Percentiles rank a stretch among this genome's conserved stretches.
Conservation (phyloP, 2,113 vertebrate species). For the Hemiscyllium ocellatum region DNA sequence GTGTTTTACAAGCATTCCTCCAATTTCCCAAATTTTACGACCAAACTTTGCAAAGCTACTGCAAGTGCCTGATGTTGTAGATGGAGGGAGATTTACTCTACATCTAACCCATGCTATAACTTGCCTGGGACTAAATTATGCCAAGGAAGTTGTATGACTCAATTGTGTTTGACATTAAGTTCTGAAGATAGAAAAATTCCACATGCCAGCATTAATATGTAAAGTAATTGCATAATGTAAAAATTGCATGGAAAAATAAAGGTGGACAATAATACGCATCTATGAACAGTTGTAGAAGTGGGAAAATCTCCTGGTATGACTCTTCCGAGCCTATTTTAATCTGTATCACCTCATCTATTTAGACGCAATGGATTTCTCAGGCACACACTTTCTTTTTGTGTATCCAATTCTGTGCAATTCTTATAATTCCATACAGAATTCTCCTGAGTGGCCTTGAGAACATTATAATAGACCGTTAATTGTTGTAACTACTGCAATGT, state of each 20-base stretch:
- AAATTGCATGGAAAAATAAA: not conserved
- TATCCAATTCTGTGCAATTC: not conserved
- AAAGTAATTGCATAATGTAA: not conserved
- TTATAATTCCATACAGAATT: not conserved
- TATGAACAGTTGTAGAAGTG: not conserved
- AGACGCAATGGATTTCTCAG: not conserved
- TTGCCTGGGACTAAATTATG: not conserved
- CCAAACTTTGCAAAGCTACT: not conserved
- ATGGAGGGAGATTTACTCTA: not conserved
- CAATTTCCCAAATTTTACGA: not conserved
- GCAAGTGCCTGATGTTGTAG: not conserved
- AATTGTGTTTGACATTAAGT: not conserved
- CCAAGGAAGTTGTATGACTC: no score
- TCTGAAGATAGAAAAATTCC: not conserved
- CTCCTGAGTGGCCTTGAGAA: not conserved
- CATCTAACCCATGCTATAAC: not conserved
- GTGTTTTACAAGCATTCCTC: not conserved
- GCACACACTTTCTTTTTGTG: no score
- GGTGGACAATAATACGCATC: not conserved
- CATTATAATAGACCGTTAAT: not conserved
- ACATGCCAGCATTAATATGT: not conserved
- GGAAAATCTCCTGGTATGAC: not conserved
- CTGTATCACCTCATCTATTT: not conserved
- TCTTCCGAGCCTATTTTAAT: not conserved
- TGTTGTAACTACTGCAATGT: not conserved